Evolutionary conservation across 2,888 invertebrate genomes (phyloP), one percentile per base, ranked within the genome.

Genomic region (Trachelus stipa): DNA sequence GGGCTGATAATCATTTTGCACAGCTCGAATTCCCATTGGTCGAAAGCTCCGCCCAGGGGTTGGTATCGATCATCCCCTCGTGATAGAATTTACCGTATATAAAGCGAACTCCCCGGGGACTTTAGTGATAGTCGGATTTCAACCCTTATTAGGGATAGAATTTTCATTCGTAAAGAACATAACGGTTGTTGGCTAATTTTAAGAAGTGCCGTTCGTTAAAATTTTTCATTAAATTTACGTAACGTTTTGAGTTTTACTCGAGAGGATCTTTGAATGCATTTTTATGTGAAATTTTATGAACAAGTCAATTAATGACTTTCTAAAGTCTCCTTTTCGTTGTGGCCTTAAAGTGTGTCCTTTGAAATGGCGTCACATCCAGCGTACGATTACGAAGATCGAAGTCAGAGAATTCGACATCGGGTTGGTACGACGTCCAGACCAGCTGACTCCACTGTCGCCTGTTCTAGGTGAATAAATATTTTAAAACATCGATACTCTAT

Each of bases 301-400:
- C 9, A 56, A 56, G 56, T 56, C 56, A 56, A 56, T 56, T 56
- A 23, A 56, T 56, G 56, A 0, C 56, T 56, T 56, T 56, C 23
- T 56, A 56, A 56, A 56, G 56, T 56, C 23, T 56, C 23, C 23
- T 56, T 23, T 56, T 56, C 56, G 23, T 56, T 56, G 56, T 56
- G 56, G 56, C 56, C 56, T 56, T 56, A 56, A 56, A 56, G 56
- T 56, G 56, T 23, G 56, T 23, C 56, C 56, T 56, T 33, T n/a
- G 40, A 78, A 34, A 91, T 91, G 91, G 87, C 91, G 76, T 87
- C 88, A 34, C 91, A 91, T 80, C 83, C 88, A 69, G 86, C 85
- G 68, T 91, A 89, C 79, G 91, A 91, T 73, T 91, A 90, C 81
- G 91, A 91, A 74, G 91, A 91, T 34, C 85, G 90, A 74, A 87